These are phyloP conservation scores for Diplazon laetatorius DNA, from an alignment of 2,888 invertebrate species.

Conservation along the genomic window DNA sequence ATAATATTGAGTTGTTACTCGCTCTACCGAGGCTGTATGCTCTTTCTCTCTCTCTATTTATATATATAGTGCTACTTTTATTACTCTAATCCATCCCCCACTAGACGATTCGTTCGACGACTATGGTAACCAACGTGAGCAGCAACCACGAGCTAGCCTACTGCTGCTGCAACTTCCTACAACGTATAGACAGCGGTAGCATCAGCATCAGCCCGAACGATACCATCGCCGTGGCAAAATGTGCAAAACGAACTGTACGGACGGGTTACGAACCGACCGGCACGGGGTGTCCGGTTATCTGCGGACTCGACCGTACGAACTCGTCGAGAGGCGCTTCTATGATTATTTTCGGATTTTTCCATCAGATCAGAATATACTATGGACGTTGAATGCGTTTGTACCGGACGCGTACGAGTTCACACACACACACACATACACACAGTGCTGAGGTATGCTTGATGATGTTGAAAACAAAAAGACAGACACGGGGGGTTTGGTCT, in stretches of 20 bases:
- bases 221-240: slow-evolving; percentile 22
- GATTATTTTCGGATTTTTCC: slow-evolving; percentile 59
- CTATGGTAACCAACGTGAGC: slow-evolving; percentile 27
- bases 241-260: slow-evolving; percentile 42
- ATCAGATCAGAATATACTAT: slow-evolving; percentile 47
- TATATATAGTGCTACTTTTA: slow-evolving; percentile 47
- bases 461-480: slow-evolving; percentile 5
- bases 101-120: slow-evolving; percentile 64
- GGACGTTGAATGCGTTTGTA: slow-evolving; percentile 12
- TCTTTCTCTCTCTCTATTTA: slow-evolving; percentile 44
- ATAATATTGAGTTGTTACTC: slow-evolving; percentile 37
- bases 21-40: slow-evolving; percentile 44
- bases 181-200: no score
- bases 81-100: slow-evolving; percentile 71
- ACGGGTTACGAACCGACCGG: slow-evolving; percentile 9
- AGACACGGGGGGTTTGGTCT: neutral
- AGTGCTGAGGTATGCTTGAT: neutral
- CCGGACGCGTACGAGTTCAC: neutral
- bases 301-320: slow-evolving; percentile 4
- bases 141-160: slow-evolving; percentile 8
- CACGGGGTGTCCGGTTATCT: neutral
- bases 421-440: neutral
- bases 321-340: slow-evolving; percentile 27
- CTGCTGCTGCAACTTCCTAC: neutral
- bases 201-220: no score